Evolutionary conservation across 2,797 vertebrate genomes (phyloP).

Genomic region (Pseudopleuronectes americanus): DNA sequence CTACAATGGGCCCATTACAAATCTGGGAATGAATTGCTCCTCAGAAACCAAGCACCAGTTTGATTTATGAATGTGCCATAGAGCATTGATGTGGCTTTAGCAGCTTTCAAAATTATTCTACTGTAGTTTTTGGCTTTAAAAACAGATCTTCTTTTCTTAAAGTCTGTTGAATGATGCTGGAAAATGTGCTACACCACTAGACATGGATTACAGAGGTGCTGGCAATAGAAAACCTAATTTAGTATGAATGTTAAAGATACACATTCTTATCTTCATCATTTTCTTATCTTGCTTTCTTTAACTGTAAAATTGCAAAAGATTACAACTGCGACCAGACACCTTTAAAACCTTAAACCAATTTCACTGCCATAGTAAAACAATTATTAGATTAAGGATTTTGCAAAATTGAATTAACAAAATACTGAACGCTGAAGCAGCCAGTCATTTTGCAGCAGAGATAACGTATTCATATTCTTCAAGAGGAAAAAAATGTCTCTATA

Average conservation of each 20-base stretch:
- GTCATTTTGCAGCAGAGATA: not conserved
- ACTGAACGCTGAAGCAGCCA: not conserved
- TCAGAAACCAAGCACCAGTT: too few species aligned
- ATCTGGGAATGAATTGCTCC: too few species aligned
- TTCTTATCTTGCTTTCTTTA: too few species aligned
- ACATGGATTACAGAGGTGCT: not conserved
- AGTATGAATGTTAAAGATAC: not conserved
- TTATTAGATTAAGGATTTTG: not conserved
- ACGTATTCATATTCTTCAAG: not conserved
- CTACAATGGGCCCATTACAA: too few species aligned
- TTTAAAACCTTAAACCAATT: not conserved
- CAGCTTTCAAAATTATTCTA: too few species aligned
- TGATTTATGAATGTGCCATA: too few species aligned
- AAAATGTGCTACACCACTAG: too few species aligned
- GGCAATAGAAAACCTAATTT: not conserved
- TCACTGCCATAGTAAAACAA: not conserved
- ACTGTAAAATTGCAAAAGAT: too few species aligned
- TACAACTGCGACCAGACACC: not conserved
- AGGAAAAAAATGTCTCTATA: not conserved
- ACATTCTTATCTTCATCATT: too few species aligned
- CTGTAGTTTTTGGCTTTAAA: too few species aligned
- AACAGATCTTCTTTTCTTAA: not conserved
- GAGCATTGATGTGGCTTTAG: too few species aligned
- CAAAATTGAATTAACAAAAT: not conserved
- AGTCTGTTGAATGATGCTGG: too few species aligned